phyloP scores from a whole-genome alignment of 2,797 vertebrate genomes.

The Leuciscus waleckii region DNA sequence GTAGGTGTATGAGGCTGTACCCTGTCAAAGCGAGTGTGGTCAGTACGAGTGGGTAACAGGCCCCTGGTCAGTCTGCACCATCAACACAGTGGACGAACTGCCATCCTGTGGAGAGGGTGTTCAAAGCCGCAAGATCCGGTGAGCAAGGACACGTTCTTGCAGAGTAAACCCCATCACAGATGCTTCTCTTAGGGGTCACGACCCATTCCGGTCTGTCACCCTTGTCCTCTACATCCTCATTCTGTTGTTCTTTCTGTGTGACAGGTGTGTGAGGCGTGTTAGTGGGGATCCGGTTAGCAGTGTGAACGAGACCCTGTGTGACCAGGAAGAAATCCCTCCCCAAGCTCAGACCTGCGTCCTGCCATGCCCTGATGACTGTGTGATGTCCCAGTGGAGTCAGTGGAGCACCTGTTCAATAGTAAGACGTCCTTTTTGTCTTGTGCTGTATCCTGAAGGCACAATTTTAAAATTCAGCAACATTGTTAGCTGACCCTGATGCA shows the following conservation, averaged over 20 bases:
- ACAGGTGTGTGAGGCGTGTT: slow-evolving; percentile 85
- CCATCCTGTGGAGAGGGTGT: slow-evolving; percentile 90
- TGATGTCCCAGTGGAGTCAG: slow-evolving; percentile 87
- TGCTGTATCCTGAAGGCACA: neutral
- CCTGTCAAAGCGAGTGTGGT: slow-evolving; percentile 87
- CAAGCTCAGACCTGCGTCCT: slow-evolving; percentile 84
- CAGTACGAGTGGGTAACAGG: slow-evolving; percentile 87
- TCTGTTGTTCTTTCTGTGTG: slow-evolving; percentile 12
- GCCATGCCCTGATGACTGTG: slow-evolving; percentile 89
- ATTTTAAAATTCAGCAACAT: slow-evolving; percentile 13
- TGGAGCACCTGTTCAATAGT: slow-evolving; percentile 92
- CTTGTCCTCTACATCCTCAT: slow-evolving; percentile 40
- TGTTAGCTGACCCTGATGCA: neutral
- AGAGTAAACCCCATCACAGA: slow-evolving; percentile 48
- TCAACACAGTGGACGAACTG: slow-evolving; percentile 85
- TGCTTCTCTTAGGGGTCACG: slow-evolving; percentile 14
- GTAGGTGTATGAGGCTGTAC: slow-evolving; percentile 92
- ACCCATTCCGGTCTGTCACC: neutral
- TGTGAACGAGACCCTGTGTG: slow-evolving; percentile 82
- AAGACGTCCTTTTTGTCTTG: slow-evolving; percentile 57
- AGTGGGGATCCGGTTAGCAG: slow-evolving; percentile 67
- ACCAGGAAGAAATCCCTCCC: slow-evolving; percentile 80
- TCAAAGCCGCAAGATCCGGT: slow-evolving; percentile 93
- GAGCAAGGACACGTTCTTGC: slow-evolving; percentile 63
- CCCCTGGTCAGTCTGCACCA: slow-evolving; percentile 92